These are phyloP conservation scores for Acrocera orbiculus DNA, from an alignment of 2,888 invertebrate species.

Conservation along the genomic window DNA sequence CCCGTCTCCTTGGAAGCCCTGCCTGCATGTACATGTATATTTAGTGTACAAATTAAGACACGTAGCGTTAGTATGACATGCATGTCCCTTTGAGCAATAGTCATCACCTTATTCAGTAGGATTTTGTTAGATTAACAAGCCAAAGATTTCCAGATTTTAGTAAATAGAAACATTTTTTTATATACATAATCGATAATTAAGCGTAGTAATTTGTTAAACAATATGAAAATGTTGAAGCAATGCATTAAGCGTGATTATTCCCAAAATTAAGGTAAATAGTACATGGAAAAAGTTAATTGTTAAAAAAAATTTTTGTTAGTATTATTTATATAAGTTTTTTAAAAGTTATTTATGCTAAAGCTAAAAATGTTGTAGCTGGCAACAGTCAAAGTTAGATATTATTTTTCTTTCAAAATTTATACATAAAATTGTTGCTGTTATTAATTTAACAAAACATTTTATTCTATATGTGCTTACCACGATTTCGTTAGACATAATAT, in stretches of 20 bases:
- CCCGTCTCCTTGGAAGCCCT: slow-evolving; percentile 79
- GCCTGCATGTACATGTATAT: slow-evolving; percentile 78
- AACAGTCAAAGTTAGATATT: too few relatives aligned
- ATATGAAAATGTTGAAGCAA: background rate
- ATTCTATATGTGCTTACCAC: too few relatives aligned
- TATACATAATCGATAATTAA: background rate
- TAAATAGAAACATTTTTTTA: too few relatives aligned
- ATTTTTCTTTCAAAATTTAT: too few relatives aligned
- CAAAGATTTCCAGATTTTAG: too few relatives aligned
- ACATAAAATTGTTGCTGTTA: too few relatives aligned
- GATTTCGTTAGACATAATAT: too few relatives aligned
- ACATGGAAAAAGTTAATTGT: slow-evolving; percentile 5
- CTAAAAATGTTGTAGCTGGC: too few relatives aligned
- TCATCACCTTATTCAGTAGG: slow-evolving; percentile 34
- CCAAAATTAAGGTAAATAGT: background rate
- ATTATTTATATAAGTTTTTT: too few relatives aligned
- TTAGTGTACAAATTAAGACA: slow-evolving; percentile 83
- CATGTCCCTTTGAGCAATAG: slow-evolving; percentile 75
- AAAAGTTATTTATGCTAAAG: too few relatives aligned
- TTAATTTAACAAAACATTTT: too few relatives aligned
- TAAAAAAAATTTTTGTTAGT: too few relatives aligned
- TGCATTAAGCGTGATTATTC: background rate
- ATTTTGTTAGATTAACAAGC: slow-evolving; percentile 2
- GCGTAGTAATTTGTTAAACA: slow-evolving; percentile 1
- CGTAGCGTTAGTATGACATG: slow-evolving; percentile 77